Base-by-base conservation (phyloP, 2,888 invertebrate genomes). In the Chalcis sispes region DNA sequence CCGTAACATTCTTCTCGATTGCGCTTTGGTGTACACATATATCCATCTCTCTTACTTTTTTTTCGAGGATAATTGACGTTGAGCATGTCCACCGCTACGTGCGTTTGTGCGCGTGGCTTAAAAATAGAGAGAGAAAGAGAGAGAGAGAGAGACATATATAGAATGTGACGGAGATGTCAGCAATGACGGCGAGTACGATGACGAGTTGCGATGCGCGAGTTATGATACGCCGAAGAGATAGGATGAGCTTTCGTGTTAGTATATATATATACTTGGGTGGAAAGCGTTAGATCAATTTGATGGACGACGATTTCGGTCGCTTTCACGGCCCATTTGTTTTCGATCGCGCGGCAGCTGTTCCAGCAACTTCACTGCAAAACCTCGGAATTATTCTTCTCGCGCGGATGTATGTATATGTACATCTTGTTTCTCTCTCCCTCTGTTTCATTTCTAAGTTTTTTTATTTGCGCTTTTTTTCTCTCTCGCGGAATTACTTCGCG, bases 251-350 rank as follows among this genome's bases (percentile, higher is more conserved):
- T 42, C n/a, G 48, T 13, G n/a, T 23, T 32, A 18, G 29, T n/a
- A 42, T 2, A 42, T 2, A 15, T 13, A 42, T 13, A 15, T 13
- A 15, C 15, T 42, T 25, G 27, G 48, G 46, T 1, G 32, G 25
- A 20, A 23, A 56, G 36, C 64, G 56, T 59, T 67, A 58, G 50
- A 15, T 67, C 58, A 23, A 15, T 46, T 42, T 69, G 25, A 52
- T 64, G 42, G 50, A 61, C 13, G 58, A n/a, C 25, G 71, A 74
- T 74, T 77, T 20, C 32, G 66, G 50, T 25, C 58, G 64, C 66
- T 72, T 77, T 77, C 65, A 71, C 74, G 71, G 70, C 1, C 58
- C 65, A 71, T 77, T 74, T 77, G 65, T 77, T 77, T 75, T 42
- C 50, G 42, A 40, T 4, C 36, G 4, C 36, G 5, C n/a, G n/a